Base-by-base conservation (phyloP, 2,888 invertebrate genomes). In the Nomada fucata region DNA sequence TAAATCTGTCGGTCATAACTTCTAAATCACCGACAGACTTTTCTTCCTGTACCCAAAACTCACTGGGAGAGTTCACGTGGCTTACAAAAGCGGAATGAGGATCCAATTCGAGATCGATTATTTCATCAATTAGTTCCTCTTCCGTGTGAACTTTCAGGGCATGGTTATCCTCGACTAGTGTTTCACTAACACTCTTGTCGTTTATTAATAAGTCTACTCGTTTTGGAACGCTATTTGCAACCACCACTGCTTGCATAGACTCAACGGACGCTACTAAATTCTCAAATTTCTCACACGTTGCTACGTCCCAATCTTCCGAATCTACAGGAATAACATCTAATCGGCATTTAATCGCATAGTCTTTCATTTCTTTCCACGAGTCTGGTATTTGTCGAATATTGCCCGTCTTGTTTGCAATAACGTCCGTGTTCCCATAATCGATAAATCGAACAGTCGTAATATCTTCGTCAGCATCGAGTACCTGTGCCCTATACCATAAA, bases 401-500 rank as follows among this genome's bases (percentile, higher is more conserved):
- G 0, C 94, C 95, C 0, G 95, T 95, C 29, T 95, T 94, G 83
- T 96, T 96, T 63, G 96, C 95, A 0, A 97, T 94, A 0, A 96
- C 96, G 88, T 97, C 97, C 0, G 97, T 97, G 90, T 97, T 97
- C 13, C 97, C 97, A 89, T 96, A 97, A 91, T 97, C 97, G 18
- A 97, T 95, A 88, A 97, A 97, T 50, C 97, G 95, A 0, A 97
- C 96, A 0, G 97, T 97, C 13, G 96, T 97, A 55, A 97, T 96
- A 83, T 97, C 97, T 9, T 95, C 95, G 83, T 96, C 96, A 0
- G 96, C 95, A 91, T 97, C 98, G 57, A 98, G 95, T 11, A 99
- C 96, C 91, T 96, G 96, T 0, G 98, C 99, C 77, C 99, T 95
- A 93, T 99, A 99, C 99, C 99, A 99, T 84, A 96, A 95, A 57